Base-by-base conservation (phyloP, 1,140 invertebrate genomes). In the Apis cerana region DNA sequence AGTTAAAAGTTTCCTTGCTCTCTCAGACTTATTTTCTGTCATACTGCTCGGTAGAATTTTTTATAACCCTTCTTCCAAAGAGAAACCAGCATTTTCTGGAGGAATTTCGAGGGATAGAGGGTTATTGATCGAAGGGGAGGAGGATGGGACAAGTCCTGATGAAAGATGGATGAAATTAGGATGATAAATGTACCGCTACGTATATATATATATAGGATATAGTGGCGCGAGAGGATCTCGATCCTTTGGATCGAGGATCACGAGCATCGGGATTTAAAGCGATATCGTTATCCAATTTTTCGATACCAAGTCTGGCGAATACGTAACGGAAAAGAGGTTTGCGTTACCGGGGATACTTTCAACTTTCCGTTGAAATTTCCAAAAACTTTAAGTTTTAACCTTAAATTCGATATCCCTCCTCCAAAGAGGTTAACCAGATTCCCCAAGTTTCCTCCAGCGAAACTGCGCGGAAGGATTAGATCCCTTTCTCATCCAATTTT, bases 111-210 rank as follows among this genome's bases (percentile, higher is more conserved):
- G 11, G 65, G 43, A 11, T 43, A 19, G 19, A 33, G 27, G 52
- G 8, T 77, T 79, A 79, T 79, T 27, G 76, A 78, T 78, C 76
- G 65, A 59, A 43, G 76, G 23, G 43, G 10, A 56, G 48, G 23
- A n/a, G 65, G 65, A 50, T 17, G 76, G 43, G 48, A 5, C 58
- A 61, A 48, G 43, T 33, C 23, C 11, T 15, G 59, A 23, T 61
- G 59, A 75, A 75, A 13, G 74, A 64, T 75, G 59, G 74, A 75
- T 50, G 67, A 70, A 70, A 79, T 79, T 79, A 70, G 56, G 43
- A 58, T 70, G 67, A 79, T 61, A 70, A 70, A 70, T 70, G 54
- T 52, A 48, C n/a, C 54, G 64, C 64, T 7, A 50, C 43, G 56
- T 17, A 48, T 4, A 17, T 1, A 23, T n/a, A 27, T n/a, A 5